Conservation (phyloP, 2,797 vertebrate genomes). For the Enteromius fasciolatus region DNA sequence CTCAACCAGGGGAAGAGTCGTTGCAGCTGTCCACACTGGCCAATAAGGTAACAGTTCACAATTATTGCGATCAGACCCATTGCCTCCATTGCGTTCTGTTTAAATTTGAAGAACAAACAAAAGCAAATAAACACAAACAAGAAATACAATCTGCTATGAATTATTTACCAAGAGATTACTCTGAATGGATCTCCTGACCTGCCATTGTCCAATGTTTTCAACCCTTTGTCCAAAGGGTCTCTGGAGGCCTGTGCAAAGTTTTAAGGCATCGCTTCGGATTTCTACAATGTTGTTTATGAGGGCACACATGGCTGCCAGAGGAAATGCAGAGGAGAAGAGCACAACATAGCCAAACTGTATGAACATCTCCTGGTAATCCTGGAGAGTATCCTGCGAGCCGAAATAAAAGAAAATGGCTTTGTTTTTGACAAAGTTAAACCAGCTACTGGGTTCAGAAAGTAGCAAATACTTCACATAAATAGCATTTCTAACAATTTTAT, state of each 20-base stretch:
- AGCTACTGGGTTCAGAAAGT: neutral
- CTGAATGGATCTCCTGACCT: constrained; percentile 77
- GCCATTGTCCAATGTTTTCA: constrained; percentile 96
- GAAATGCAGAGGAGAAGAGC: constrained; percentile 96
- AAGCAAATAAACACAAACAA: constrained; percentile 32
- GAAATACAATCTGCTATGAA: neutral
- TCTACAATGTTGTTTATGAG: constrained; percentile 97
- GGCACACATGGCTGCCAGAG: constrained; percentile 92
- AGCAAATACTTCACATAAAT: neutral
- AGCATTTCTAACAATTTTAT: neutral
- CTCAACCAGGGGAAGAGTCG: constrained; percentile 95
- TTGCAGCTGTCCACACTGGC: constrained; percentile 95
- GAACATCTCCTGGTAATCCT: constrained; percentile 99
- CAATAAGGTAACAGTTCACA: constrained; percentile 96
- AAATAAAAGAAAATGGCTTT: constrained; percentile 11
- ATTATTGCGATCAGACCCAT: constrained; percentile 95
- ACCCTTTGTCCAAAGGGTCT: constrained; percentile 91
- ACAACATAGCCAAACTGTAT: constrained; percentile 98
- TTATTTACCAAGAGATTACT: neutral
- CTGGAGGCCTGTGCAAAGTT: constrained; percentile 93
- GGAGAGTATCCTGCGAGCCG: constrained; percentile 88
- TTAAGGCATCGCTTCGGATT: constrained; percentile 96
- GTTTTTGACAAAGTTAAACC: neutral
- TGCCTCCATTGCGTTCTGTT: constrained; percentile 93
- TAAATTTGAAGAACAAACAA: constrained; percentile 17